phyloP scores from a whole-genome alignment of 2,797 vertebrate species.

The Manis javanica region DNA sequence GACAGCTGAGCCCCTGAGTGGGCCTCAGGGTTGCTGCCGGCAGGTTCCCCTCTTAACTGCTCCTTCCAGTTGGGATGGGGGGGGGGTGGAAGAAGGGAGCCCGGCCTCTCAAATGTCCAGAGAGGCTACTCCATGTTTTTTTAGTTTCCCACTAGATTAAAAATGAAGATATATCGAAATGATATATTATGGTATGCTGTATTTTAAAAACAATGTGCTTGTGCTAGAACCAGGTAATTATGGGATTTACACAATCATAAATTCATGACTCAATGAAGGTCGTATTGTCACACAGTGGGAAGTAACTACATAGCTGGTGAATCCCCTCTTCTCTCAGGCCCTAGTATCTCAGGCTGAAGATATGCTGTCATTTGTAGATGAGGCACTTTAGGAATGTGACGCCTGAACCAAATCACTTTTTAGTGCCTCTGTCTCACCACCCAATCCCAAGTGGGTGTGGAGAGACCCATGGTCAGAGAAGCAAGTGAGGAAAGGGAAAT shows the following conservation, averaged over 20 bases:
- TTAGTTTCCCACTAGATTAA: background rate
- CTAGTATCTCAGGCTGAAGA: background rate
- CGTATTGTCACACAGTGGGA: background rate
- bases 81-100: background rate
- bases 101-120: background rate
- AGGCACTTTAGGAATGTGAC: background rate
- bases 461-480: background rate
- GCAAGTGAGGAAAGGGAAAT: background rate
- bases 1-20: background rate
- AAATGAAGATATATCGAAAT: background rate
- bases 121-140: background rate
- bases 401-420: background rate
- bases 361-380: background rate
- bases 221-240: background rate
- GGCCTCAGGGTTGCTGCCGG: background rate
- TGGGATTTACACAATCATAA: background rate
- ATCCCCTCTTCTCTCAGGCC: background rate
- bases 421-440: no score
- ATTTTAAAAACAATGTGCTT: slow-evolving; percentile 1
- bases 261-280: background rate
- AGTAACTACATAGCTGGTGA: background rate
- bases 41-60: background rate
- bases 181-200: no score
- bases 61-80: background rate
- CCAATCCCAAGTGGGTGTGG: background rate